phyloP scores from a whole-genome alignment of 1,140 invertebrate genomes.

The Cheumatopsyche charites region DNA sequence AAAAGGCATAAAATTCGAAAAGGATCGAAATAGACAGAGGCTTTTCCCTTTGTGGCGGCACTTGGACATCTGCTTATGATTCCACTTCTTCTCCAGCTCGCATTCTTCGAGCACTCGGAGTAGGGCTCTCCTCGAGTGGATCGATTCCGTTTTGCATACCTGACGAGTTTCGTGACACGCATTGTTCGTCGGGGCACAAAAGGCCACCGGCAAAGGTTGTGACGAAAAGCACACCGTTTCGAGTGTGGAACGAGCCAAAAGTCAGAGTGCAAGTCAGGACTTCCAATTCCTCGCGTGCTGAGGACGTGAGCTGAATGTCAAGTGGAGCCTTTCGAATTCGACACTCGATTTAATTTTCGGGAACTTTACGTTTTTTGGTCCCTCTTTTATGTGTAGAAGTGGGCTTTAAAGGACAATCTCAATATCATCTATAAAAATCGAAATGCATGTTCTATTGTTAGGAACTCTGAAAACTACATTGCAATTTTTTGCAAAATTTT shows the following conservation, averaged over 20 bases:
- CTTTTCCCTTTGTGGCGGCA: not conserved
- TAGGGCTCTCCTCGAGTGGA: not conserved
- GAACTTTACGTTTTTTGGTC: too few species aligned
- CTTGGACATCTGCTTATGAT: too few species aligned
- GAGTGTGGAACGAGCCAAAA: not conserved
- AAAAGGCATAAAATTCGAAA: too few species aligned
- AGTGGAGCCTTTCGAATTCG: not conserved
- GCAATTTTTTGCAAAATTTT: too few species aligned
- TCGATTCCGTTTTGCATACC: conserved; percentile 22
- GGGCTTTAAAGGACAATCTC: too few species aligned
- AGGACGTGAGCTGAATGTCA: not conserved
- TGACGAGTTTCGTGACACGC: not conserved
- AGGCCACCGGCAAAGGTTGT: conserved; percentile 1
- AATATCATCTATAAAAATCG: too few species aligned
- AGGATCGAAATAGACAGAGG: not conserved
- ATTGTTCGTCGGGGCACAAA: conserved; percentile 8
- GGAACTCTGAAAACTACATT: too few species aligned
- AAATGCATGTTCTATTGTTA: too few species aligned
- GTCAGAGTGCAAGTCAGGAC: not conserved
- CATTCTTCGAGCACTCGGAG: not conserved
- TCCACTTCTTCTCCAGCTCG: not conserved
- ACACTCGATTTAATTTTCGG: too few species aligned
- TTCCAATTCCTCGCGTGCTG: not conserved
- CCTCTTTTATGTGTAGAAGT: too few species aligned
- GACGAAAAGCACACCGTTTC: not conserved